Evolutionary conservation across 2,113 vertebrate species (phyloP).

Genomic region (Varanus komodoensis): DNA sequence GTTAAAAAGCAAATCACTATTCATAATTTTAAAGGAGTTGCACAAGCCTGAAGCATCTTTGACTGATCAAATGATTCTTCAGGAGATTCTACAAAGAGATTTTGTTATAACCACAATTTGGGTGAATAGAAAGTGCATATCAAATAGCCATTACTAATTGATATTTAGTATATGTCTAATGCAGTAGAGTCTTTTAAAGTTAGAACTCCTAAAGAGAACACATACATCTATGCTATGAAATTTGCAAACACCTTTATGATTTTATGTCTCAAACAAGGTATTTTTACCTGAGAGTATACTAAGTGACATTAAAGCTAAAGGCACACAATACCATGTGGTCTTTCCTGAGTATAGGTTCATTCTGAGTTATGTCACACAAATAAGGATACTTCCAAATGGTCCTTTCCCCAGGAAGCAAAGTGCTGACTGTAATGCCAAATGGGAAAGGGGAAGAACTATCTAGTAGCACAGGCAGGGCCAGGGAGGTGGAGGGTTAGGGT

Average conservation of each 20-base stretch:
- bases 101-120: background rate
- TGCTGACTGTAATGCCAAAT: background rate
- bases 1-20: slow-evolving; percentile 6
- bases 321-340: background rate
- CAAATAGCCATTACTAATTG: accelerated
- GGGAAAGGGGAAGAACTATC: background rate
- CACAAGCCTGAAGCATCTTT: background rate
- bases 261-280: slow-evolving; percentile 5
- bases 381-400: background rate
- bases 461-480: background rate
- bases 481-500: no score
- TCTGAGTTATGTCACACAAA: background rate
- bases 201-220: background rate
- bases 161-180: background rate
- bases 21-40: background rate
- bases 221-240: background rate
- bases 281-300: background rate
- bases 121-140: background rate
- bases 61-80: background rate
- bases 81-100: background rate
- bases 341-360: slow-evolving; percentile 6
- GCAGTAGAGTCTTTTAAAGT: background rate
- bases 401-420: background rate
- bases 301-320: background rate
- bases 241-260: background rate